Evolutionary conservation across 2,113 vertebrate genomes (phyloP), one percentile per base, ranked within the genome.

Genomic region (Rhizomys pruinosus): DNA sequence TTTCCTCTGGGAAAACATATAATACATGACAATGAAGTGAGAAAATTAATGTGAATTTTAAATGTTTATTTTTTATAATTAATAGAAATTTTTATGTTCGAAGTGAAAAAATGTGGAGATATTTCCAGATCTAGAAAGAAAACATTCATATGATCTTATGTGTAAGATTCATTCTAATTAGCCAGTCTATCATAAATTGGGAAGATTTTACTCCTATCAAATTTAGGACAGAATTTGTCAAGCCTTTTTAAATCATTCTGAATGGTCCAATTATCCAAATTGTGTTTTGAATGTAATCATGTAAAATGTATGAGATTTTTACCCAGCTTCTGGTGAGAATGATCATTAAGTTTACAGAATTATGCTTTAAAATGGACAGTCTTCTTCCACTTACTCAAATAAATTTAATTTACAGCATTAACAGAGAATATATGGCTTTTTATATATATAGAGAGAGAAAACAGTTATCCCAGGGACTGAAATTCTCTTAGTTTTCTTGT

Each of bases 261-360:
- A 87, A 72, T 73, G 16, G n/a, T 66, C 10, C 77, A 79, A 63
- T 92, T 94, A 96, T 71, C 63, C 55, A 87, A 82, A 72, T 81
- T 81, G 27, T 87, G 32, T 72, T 94, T 80, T 71, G 16, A 82
- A 82, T 82, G 37, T 66, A 77, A 76, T 85, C 71, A 89, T 89
- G 22, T n/a, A 69, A 89, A 81, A 63, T 87, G 12, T 9, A 78
- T 69, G 63, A 87, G 37, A 57, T 76, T 92, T 93, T 77, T 57
- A 11, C 55, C 3, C 15, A 74, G 47, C 10, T 86, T 86, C 39
- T 86, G 25, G 19, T 80, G 15, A 74, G 25, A 27, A 4, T 44
- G 64, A 74, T 52, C 37, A 74, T 61, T 52, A 92, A 69, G 52
- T 79, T n/a, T 64, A 68, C 20, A 80, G 37, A 81, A 68, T 52